Percentiles rank a stretch among this genome's conserved stretches.
These are phyloP conservation scores for Hyposoter dolosus DNA, from an alignment of 2,888 invertebrate species.

Conservation along the genomic window DNA sequence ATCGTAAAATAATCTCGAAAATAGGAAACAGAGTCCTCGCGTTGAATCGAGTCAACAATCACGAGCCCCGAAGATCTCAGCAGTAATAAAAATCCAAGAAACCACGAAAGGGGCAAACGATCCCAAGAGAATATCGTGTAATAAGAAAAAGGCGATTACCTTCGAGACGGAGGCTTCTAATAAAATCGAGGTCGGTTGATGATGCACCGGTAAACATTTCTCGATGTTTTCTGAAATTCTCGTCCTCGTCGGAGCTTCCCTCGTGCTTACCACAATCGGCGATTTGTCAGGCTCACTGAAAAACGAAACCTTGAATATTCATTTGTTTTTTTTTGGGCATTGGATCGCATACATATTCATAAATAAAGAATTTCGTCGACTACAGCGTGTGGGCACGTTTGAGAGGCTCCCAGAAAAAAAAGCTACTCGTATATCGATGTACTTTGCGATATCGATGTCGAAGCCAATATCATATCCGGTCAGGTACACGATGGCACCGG, in stretches of 20 bases:
- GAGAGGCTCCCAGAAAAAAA: neutral
- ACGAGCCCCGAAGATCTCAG: neutral
- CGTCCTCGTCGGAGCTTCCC: constrained; percentile 45
- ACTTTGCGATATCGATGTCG: constrained; percentile 60
- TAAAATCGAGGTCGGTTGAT: constrained; percentile 59
- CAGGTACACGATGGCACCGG: constrained; percentile 72
- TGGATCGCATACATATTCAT: neutral
- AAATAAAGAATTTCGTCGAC: neutral
- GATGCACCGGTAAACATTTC: constrained; percentile 52
- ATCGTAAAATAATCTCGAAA: no score
- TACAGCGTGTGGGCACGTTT: neutral
- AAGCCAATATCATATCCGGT: constrained; percentile 65
- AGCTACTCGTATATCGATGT: neutral
- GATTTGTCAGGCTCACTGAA: constrained; percentile 65
- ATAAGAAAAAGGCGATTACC: constrained; percentile 35
- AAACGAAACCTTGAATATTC: constrained; percentile 13
- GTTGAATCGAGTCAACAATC: neutral
- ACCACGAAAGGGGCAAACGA: neutral
- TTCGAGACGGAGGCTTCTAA: constrained; percentile 61
- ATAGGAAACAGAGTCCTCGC: no score
- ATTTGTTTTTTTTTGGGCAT: neutral
- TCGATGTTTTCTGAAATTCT: constrained; percentile 42
- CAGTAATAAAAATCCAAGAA: neutral
- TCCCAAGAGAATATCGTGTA: neutral
- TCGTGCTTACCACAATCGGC: constrained; percentile 32